Evolutionary conservation across 1,140 invertebrate species (phyloP), one percentile per base, ranked within the genome.

Genomic region (Macrocentrus cingulum): DNA sequence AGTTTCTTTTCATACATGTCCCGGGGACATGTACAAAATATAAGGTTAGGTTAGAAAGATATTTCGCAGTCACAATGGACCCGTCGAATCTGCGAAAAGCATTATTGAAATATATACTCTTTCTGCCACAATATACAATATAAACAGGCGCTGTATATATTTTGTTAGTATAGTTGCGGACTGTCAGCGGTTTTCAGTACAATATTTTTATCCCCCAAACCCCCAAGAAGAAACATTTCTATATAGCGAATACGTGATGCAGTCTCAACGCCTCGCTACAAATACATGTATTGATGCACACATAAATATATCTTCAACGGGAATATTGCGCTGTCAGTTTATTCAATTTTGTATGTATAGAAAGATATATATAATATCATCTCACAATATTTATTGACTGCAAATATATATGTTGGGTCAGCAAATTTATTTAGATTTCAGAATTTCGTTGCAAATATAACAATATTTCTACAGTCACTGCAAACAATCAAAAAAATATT

Each of bases 51-150:
- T n/a, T n/a, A n/a, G n/a, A n/a, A n/a, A 34, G 42, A 56, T 56
- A 55, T 56, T 56, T 41, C 44, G 16, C 41, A 9, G 32, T 42
- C 29, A 56, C 45, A 49, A 56, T 56, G 34, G 45, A 56, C 44
- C 23, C 37, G 45, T 56, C 45, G 54, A 56, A 56, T 56, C 37
- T 49, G 54, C 45, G 45, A 48, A 56, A 49, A 56, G 18, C 49
- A 34, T 37, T 56, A 56, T 56, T 56, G 54, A 56, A 56, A 56
- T 56, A 56, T 56, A 48, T 15, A 15, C 48, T 11, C 25, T 9
- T 29, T 29, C 25, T n/a, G 11, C 16, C 15, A 20, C 9, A 19
- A 44, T 16, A 20, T 15, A 44, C n/a, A 44, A 44, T 19, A 20
- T 44, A 20, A 44, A 44, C 22, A 18, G 2, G 22, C 22, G 1